Conservation (phyloP, 2,797 vertebrate species). For the Thripadectes ignobilis region DNA sequence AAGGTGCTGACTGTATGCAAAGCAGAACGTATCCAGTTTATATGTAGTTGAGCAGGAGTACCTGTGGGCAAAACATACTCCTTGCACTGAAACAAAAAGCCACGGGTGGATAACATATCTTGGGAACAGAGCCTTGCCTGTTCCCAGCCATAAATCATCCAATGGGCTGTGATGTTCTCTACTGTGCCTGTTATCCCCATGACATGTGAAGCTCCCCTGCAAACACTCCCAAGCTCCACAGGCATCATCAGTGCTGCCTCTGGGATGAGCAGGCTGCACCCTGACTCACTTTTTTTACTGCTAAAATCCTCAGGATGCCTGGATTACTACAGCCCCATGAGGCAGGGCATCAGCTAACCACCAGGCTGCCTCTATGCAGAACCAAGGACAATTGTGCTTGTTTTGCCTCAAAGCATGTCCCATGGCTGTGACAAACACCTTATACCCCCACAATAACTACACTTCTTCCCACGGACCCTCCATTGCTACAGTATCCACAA, state of each 20-base stretch:
- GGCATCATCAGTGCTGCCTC: not conserved
- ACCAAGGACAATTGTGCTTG: not conserved
- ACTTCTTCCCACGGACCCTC: not conserved
- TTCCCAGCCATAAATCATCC: not conserved
- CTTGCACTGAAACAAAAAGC: not conserved
- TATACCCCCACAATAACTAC: not conserved
- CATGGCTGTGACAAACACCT: fast-evolving
- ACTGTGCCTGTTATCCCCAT: not conserved
- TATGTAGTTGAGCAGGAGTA: not conserved
- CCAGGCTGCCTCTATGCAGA: not conserved
- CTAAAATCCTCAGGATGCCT: not conserved
- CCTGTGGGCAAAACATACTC: not conserved
- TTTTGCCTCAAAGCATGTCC: not conserved
- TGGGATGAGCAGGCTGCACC: not conserved
- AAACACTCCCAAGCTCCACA: not conserved
- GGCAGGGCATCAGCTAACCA: not conserved
- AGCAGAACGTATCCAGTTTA: not conserved
- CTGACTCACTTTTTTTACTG: not conserved
- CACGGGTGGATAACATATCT: fast-evolving
- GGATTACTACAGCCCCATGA: not conserved
- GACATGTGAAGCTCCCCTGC: not conserved
- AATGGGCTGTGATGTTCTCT: not conserved
- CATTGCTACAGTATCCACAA: not conserved
- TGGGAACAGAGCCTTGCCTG: not conserved
- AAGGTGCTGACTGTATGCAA: not conserved